Base-by-base conservation (phyloP, 2,888 invertebrate genomes). In the Aleiodes testaceus region DNA sequence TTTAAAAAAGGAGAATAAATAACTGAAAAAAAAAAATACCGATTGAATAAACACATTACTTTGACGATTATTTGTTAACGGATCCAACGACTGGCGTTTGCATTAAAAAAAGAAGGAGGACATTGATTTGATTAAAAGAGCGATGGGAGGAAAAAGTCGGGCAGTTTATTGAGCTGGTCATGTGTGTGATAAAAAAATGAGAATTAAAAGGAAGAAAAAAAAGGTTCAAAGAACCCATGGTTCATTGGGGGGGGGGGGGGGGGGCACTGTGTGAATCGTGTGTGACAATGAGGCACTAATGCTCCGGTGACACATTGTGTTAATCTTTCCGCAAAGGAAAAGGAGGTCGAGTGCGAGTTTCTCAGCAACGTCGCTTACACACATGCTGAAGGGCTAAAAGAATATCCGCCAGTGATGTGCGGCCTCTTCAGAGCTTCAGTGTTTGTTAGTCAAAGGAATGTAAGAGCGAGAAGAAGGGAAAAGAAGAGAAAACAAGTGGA, bases 321-420 rank as follows among this genome's bases (percentile, higher is more conserved):
- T 81, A 82, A 82, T 82, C 76, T 79, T 75, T 68, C 69, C 71
- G 77, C 61, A 72, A 77, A 77, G 76, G 73, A 74, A 75, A 78
- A 61, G 50, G 78, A 73, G 80, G 82, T 82, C 80, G 81, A 82
- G 79, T 77, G 70, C 66, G 49, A 61, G 61, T 70, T 69, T 53
- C 47, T 53, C 52, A 53, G 49, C 55, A 12, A n/a, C n/a, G 61
- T 61, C 44, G 47, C 45, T 61, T 55, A 26, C 49, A 45, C 66
- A 70, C 65, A 55, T 45, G 26, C 45, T 11, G 3, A 63, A 49
- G 42, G 36, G 36, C 36, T 36, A 11, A 36, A 11, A 36, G 36
- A 36, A 36, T 36, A 36, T 36, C 9, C 9, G 7, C 36, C 36
- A 36, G 36, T 36, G 36, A 36, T 36, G 52, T n/a, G 9, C 64